A percentile compares a stretch with the other conserved stretches of the same genome.
phyloP scores from a whole-genome alignment of 2,797 vertebrate genomes.

The Pampus argenteus region DNA sequence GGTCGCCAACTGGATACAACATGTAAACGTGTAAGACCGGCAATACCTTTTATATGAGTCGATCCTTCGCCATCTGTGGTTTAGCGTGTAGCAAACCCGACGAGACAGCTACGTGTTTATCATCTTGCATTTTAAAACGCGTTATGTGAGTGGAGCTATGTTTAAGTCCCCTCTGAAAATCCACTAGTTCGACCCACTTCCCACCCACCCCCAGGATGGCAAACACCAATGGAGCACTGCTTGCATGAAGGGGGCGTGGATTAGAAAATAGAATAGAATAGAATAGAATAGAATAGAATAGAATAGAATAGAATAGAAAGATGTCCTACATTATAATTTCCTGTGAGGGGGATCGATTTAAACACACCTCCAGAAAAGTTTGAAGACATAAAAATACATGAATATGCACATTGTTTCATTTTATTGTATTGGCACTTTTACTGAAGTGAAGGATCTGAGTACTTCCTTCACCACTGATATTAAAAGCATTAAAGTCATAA shows the following conservation, averaged over 20 bases:
- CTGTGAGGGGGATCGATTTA: too few species aligned
- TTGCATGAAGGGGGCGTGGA: constrained; percentile 49
- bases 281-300: neutral
- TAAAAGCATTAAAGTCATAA: too few species aligned
- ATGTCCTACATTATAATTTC: neutral
- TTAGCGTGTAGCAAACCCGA: neutral
- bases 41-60: constrained; percentile 60
- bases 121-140: neutral
- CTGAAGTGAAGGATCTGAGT: too few species aligned
- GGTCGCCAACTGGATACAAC: neutral
- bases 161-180: constrained; percentile 3
- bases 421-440: too few species aligned
- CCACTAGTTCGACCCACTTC: constrained; percentile 31
- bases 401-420: too few species aligned
- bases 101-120: constrained; percentile 50
- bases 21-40: neutral
- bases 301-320: neutral
- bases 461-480: too few species aligned
- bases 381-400: too few species aligned
- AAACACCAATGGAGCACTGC: constrained; percentile 35
- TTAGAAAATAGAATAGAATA: neutral
- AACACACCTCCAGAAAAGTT: too few species aligned
- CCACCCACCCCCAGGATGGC: constrained; percentile 11
- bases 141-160: neutral
- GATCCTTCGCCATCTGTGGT: constrained; percentile 15